These are phyloP conservation scores for Coregonus clupeaformis DNA, from an alignment of 2,113 vertebrate species.

Conservation along the genomic window DNA sequence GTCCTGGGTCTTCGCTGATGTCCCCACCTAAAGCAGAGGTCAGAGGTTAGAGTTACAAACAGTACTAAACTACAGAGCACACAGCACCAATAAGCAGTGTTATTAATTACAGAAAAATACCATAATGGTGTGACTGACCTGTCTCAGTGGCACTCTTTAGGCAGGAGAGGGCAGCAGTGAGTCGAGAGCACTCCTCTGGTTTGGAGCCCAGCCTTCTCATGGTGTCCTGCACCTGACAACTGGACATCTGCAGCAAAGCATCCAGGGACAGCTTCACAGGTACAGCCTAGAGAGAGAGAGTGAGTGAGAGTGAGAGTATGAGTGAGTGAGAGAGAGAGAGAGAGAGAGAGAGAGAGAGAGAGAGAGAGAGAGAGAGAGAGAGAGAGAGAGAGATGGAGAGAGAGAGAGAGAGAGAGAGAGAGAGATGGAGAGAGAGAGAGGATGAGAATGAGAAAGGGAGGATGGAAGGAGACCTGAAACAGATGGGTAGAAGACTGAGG, in stretches of 20 bases:
- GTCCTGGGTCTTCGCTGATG: conserved; percentile 62
- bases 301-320: too few species aligned
- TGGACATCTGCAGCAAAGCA: conserved; percentile 84
- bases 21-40: conserved; percentile 71
- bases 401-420: too few species aligned
- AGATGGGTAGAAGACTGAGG: background rate
- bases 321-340: too few species aligned
- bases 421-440: background rate
- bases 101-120: background rate
- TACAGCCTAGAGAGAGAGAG: conserved; percentile 76
- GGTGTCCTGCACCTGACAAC: conserved; percentile 82
- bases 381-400: too few species aligned
- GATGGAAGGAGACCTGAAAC: too few species aligned
- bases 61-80: too few species aligned
- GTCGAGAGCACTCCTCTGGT: conserved; percentile 83
- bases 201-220: conserved; percentile 85
- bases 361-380: background rate
- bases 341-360: background rate
- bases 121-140: conserved; percentile 65
- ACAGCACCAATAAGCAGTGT: background rate
- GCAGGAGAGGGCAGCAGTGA: conserved; percentile 87
- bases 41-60: background rate
- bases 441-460: too few species aligned
- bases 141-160: conserved; percentile 81
- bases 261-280: conserved; percentile 83